Evolutionary conservation across 2,888 invertebrate genomes (phyloP).

Genomic region (Lottia gigantea): DNA sequence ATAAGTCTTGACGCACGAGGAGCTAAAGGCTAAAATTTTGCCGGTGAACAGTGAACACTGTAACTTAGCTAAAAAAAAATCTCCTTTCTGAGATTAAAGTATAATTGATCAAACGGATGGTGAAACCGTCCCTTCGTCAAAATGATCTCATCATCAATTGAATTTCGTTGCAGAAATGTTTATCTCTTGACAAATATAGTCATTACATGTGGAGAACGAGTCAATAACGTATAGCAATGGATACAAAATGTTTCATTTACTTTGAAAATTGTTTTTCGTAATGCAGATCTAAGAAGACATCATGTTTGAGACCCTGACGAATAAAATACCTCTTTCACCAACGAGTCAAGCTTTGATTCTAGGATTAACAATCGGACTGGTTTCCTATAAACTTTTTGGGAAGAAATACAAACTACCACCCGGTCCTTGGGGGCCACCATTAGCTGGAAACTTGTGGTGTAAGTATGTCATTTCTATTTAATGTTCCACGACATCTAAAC

Average conservation of each 20-base stretch:
- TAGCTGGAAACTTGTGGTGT: conserved; percentile 17
- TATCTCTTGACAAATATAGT: too few relatives aligned
- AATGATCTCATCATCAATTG: too few relatives aligned
- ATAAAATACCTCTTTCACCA: background rate
- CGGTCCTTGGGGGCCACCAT: conserved; percentile 21
- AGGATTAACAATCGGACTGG: conserved; percentile 14
- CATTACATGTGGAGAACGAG: background rate
- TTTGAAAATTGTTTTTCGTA: background rate
- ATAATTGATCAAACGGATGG: too few relatives aligned
- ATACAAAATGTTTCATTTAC: too few relatives aligned
- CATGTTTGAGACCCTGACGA: background rate
- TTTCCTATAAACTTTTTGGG: conserved; percentile 9
- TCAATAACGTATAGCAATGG: background rate
- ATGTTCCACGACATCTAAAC: too few relatives aligned
- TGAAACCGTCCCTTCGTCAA: too few relatives aligned
- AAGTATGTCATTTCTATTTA: background rate
- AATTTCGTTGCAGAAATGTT: too few relatives aligned
- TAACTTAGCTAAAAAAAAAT: too few relatives aligned
- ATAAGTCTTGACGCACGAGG: too few relatives aligned
- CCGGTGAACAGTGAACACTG: too few relatives aligned
- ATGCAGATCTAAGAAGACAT: background rate
- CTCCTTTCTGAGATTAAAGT: too few relatives aligned
- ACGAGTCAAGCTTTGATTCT: conserved; percentile 15
- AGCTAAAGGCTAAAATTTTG: too few relatives aligned
- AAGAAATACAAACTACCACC: conserved; percentile 26